These are phyloP conservation scores for Epizoanthus rinbou DNA, from an alignment of 92 coral and sea anemone genomes.

Conservation along the genomic window DNA sequence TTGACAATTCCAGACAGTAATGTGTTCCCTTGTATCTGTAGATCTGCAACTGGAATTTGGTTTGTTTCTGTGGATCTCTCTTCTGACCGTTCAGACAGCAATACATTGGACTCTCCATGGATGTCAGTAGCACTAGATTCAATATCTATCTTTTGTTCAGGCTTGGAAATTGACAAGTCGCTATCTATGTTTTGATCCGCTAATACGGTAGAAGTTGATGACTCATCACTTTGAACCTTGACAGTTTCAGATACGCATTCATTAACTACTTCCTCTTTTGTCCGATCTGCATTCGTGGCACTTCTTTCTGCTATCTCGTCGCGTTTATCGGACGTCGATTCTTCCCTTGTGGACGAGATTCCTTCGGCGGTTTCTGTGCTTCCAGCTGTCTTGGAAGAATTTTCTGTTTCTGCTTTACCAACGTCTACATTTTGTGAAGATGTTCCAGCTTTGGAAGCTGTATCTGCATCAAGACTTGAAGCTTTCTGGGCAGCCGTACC, in stretches of 20 bases:
- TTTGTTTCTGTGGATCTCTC: neutral
- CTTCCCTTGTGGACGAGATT: constrained; percentile 4
- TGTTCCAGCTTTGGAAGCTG: neutral
- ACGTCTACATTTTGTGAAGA: neutral
- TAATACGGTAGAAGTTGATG: neutral
- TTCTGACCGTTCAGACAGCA: neutral
- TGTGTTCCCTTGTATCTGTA: neutral
- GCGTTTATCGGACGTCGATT: neutral
- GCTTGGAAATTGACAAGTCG: neutral
- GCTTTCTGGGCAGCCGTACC: neutral
- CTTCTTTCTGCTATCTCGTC: constrained; percentile 13
- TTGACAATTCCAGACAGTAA: constrained; percentile 16
- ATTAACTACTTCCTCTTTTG: neutral
- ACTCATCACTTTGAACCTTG: neutral
- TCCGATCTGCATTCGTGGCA: neutral
- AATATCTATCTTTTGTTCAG: neutral
- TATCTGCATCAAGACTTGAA: neutral
- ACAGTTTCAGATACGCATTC: neutral
- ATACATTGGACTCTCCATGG: neutral
- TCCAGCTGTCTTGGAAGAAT: neutral
- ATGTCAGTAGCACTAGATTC: constrained; percentile 3
- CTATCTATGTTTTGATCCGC: constrained; percentile 4
- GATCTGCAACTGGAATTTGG: neutral
- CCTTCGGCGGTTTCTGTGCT: neutral
- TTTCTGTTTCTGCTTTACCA: constrained; percentile 7